Evolutionary conservation across 1,140 invertebrate genomes (phyloP), one percentile per base, ranked within the genome.

Genomic region (Physella acuta): DNA sequence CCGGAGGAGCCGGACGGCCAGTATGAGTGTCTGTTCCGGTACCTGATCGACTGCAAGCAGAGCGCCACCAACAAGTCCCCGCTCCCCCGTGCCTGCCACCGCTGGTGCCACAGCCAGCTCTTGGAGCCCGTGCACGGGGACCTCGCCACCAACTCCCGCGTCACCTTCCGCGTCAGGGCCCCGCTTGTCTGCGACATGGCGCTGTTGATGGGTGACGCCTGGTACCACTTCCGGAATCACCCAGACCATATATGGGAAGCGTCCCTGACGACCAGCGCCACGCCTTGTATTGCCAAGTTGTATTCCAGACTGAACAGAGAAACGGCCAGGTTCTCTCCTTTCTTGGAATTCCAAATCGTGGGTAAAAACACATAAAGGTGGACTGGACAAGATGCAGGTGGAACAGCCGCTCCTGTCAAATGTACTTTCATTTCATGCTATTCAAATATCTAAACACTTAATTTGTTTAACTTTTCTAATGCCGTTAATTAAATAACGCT

Each of bases 201-300:
- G 36, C 72, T 82, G 33, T 68, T 84, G 31, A 80, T 81, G 33
- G 79, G 76, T 1, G 80, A 80, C 53, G 75, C 75, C 4, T 83
- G 82, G 81, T 77, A 79, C 67, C 79, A 83, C 69, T 80, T 81
- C 53, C 73, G 75, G n/a, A 68, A 73, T 39, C 52, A 76, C 26
- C 65, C 73, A 31, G 78, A 80, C 66, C 76, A 75, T 52, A 78
- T 81, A 26, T 84, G 83, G 83, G 81, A 84, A 73, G 83, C 80
- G 0, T 71, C 67, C 20, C 73, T 84, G 3, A 70, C 72, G 4
- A 83, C 83, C 14, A 81, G 82, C 33, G 77, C 73, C 33, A 72
- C 72, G 3, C 59, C 74, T 1, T 78, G 79, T 31, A 70, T 74
- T 55, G 80, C 80, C 24, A 81, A 82, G 64, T 61, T 82, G n/a